These are phyloP conservation scores for Strigops habroptila DNA, from an alignment of 2,113 vertebrate genomes.

Conservation along the genomic window DNA sequence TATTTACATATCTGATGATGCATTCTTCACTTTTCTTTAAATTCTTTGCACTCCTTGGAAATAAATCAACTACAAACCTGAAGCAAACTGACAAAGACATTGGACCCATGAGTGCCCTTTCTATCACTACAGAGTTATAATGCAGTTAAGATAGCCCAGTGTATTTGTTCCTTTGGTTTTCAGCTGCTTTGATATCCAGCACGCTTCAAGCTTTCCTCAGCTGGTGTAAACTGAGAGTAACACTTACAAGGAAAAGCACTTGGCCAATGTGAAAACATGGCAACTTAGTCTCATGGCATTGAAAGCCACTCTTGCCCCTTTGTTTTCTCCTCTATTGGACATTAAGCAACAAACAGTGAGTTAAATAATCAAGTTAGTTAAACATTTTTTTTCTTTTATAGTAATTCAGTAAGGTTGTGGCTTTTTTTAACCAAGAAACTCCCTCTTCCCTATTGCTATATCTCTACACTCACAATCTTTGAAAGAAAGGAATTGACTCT, in stretches of 20 bases:
- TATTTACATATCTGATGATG: background rate
- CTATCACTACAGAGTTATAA: background rate
- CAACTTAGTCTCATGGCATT: background rate
- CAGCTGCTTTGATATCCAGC: background rate
- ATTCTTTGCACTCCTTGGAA: background rate
- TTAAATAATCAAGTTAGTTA: background rate
- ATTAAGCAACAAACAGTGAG: background rate
- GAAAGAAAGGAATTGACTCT: background rate
- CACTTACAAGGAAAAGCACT: background rate
- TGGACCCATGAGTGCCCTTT: background rate
- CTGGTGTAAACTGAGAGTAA: background rate
- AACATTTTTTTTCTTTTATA: background rate
- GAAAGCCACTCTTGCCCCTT: background rate
- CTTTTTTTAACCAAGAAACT: background rate
- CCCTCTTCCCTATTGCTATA: background rate
- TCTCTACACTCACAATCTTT: background rate
- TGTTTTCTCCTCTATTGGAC: background rate
- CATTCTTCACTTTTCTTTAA: background rate
- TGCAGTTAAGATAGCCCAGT: background rate
- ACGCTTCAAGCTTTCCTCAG: background rate
- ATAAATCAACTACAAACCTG: background rate
- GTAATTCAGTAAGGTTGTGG: background rate
- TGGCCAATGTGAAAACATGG: background rate
- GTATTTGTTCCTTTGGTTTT: background rate
- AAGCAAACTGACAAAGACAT: background rate